Base-by-base conservation (phyloP, 2,888 invertebrate species). In the Ectemnius continuus region DNA sequence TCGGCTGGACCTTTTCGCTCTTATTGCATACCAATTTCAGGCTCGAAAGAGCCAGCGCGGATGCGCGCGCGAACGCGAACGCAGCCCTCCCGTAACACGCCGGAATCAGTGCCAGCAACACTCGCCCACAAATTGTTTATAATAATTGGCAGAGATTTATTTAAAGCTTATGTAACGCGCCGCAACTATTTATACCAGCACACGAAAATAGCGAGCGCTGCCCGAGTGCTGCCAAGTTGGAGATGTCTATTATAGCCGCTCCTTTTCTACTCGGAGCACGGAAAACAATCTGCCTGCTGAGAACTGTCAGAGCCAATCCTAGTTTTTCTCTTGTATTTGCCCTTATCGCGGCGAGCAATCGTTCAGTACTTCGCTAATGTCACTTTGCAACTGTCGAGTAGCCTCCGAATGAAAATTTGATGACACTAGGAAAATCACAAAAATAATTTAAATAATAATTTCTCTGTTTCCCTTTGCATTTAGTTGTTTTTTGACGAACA, bases 91-190 rank as follows among this genome's bases (percentile, higher is more conserved):
- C 67, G 59, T 71, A 65, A 18, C 48, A 18, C 48, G 18, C 73
- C 52, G 52, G 16, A 52, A 52, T 52, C 52, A 6, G 16, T 16
- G 52, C 52, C n/a, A 36, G 65, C 47, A 16, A 8, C 13, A 4
- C 26, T 45, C n/a, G 56, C 66, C 69, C 47, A 28, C 60, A 68
- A 63, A 83, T 87, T 88, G 86, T 89, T 89, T 89, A 88, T 89
- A 87, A 87, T 85, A 88, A 89, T 87, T 86, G 87, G 87, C 87
- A 85, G 78, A 72, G 78, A 84, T 85, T 86, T 87, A 76, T 84
- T 86, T 86, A 80, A 78, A 78, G 77, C 82, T 91, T 91, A 90
- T 84, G 86, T 90, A 91, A 91, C 63, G 70, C 69, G 63, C 28
- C 75, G 78, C 74, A 79, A 82, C 82, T 89, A 88, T 88, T 87